Conservation (phyloP, 2,797 vertebrate species). For the Poeciliopsis infans region DNA sequence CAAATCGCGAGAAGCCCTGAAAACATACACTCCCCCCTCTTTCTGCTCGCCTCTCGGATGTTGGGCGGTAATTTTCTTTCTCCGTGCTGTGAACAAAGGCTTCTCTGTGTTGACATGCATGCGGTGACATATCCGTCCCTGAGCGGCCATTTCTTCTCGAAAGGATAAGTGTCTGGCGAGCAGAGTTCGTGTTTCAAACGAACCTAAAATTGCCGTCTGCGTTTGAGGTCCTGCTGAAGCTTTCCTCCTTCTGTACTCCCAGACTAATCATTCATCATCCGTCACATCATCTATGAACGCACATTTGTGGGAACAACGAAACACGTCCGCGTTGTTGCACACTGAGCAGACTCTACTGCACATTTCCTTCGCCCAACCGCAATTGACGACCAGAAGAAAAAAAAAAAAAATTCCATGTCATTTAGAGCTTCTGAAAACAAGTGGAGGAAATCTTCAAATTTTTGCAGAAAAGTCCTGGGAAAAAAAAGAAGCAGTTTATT, state of each 20-base stretch:
- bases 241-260: not conserved
- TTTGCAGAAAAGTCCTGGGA: not conserved
- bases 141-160: slow-evolving; percentile 40
- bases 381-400: slow-evolving; percentile 11
- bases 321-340: not conserved
- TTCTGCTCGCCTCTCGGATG: slow-evolving; percentile 10
- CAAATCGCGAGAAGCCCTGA: not conserved
- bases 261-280: slow-evolving; percentile 14
- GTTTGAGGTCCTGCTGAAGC: not conserved
- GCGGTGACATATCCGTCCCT: slow-evolving; percentile 31
- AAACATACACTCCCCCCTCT: not conserved
- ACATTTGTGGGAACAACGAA: not conserved
- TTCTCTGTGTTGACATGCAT: slow-evolving; percentile 33
- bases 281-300: not conserved
- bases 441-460: not conserved
- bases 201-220: slow-evolving; percentile 27
- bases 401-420: slow-evolving; percentile 15
- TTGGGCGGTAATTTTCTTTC: not conserved
- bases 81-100: slow-evolving; percentile 41
- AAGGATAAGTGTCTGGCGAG: slow-evolving; percentile 30
- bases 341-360: not conserved
- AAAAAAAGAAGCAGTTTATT: not conserved
- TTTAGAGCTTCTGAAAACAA: not conserved
- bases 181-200: slow-evolving; percentile 47
- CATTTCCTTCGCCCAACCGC: too few relatives aligned